Conservation (phyloP, 2,113 vertebrate species). For the Stegastes partitus region DNA sequence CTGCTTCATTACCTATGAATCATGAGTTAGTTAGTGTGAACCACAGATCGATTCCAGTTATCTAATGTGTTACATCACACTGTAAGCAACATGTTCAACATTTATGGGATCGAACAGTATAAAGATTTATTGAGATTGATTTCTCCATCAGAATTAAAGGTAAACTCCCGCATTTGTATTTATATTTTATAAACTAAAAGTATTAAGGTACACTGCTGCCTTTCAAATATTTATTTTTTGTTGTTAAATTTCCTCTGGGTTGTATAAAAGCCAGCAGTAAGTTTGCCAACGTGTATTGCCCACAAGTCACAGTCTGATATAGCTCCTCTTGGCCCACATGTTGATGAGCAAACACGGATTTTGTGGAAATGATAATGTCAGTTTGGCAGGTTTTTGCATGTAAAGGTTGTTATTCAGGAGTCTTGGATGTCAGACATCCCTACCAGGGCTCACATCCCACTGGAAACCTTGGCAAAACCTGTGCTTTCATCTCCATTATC, state of each 20-base stretch:
- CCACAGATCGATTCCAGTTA: slow-evolving; percentile 44
- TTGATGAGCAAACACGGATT: slow-evolving; percentile 6
- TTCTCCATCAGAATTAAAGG: slow-evolving; percentile 11
- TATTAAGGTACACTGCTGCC: not conserved
- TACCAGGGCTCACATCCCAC: not conserved
- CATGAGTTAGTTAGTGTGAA: slow-evolving; percentile 47
- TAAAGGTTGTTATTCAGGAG: not conserved
- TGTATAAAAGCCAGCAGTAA: not conserved
- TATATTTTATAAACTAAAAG: not conserved
- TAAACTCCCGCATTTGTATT: not conserved
- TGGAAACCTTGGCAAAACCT: not conserved
- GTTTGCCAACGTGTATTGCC: not conserved
- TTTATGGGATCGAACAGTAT: slow-evolving; percentile 30
- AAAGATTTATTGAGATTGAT: slow-evolving; percentile 9
- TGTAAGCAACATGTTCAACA: not conserved
- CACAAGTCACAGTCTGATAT: not conserved
- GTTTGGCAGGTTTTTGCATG: not conserved
- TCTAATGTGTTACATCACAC: slow-evolving; percentile 51
- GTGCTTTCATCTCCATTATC: slow-evolving; percentile 9
- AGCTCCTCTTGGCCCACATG: not conserved
- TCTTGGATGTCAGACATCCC: slow-evolving; percentile 11
- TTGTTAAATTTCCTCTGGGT: not conserved
- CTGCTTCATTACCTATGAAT: slow-evolving; percentile 47
- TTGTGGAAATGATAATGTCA: not conserved
- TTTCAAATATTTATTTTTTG: not conserved